phyloP scores from a whole-genome alignment of 2,888 invertebrate species.

The Oasisia sp. region DNA sequence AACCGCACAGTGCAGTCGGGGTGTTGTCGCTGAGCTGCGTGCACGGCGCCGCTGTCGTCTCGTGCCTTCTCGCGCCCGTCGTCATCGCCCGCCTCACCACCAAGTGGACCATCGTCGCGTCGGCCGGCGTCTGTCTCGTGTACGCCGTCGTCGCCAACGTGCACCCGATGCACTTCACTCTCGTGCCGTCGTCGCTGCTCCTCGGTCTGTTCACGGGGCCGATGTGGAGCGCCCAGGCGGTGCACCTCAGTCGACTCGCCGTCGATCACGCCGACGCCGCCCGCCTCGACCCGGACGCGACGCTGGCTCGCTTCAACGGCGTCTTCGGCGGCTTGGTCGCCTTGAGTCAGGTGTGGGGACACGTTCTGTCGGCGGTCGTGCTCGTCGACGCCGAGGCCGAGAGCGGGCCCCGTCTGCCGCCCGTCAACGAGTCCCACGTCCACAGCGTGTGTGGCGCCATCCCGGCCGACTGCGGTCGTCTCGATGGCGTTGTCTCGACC shows the following conservation, averaged over 20 bases:
- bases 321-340: slow-evolving; percentile 60
- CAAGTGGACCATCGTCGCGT: slow-evolving; percentile 61
- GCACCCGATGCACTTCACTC: slow-evolving; percentile 53
- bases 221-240: slow-evolving; percentile 61
- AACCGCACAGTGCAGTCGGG: slow-evolving; percentile 54
- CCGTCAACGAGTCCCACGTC: slow-evolving; percentile 24
- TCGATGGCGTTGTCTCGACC: slow-evolving; percentile 43
- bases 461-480: slow-evolving; percentile 41
- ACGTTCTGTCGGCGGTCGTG: slow-evolving; percentile 57
- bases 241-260: slow-evolving; percentile 59
- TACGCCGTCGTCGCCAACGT: slow-evolving; percentile 59
- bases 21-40: slow-evolving; percentile 59
- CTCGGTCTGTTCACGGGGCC: slow-evolving; percentile 59
- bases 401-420: slow-evolving; percentile 23
- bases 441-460: slow-evolving; percentile 44
- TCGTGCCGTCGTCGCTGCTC: slow-evolving; percentile 56
- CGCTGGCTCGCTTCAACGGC: slow-evolving; percentile 60
- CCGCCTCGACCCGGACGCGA: slow-evolving; percentile 49
- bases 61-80: slow-evolving; percentile 60
- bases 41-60: slow-evolving; percentile 58
- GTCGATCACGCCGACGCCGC: slow-evolving; percentile 56
- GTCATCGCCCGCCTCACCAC: slow-evolving; percentile 56
- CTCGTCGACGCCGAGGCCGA: slow-evolving; percentile 41
- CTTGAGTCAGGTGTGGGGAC: slow-evolving; percentile 61
- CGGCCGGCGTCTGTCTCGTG: slow-evolving; percentile 53